Evolutionary conservation across 1,140 invertebrate genomes (phyloP).

Genomic region (Archegozetes longisetosus): DNA sequence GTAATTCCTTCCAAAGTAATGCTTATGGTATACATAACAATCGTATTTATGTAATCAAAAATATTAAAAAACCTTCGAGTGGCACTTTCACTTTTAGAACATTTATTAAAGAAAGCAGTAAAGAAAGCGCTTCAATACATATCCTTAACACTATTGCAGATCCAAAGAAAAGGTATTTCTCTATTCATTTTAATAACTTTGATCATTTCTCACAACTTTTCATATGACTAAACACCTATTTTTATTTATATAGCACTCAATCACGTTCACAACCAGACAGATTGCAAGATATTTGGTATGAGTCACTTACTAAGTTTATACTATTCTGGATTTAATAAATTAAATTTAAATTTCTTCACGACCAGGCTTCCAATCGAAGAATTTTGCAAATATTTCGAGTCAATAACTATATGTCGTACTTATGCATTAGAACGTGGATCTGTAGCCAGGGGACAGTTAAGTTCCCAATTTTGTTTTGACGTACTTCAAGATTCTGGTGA

Average conservation of each 20-base stretch:
- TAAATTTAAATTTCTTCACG: not conserved
- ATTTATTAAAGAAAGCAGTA: not conserved
- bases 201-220: no score
- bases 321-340: not conserved
- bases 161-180: not conserved
- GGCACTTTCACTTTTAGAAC: not conserved
- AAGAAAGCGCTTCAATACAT: not conserved
- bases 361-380: not conserved
- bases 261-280: not conserved
- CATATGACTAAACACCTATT: no score
- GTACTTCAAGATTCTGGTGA: not conserved
- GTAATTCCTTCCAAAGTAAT: not conserved
- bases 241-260: not conserved
- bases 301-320: not conserved
- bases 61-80: constrained; percentile 1
- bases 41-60: constrained; percentile 1
- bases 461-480: constrained; percentile 13
- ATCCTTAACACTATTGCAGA: not conserved
- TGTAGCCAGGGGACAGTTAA: not conserved
- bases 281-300: not conserved
- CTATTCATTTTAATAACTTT: not conserved
- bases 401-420: constrained; percentile 11
- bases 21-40: not conserved
- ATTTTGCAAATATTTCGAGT: constrained; percentile 2
- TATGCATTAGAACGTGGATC: not conserved